Evolutionary conservation across 2,113 vertebrate genomes (phyloP), one percentile per base, ranked within the genome.

Genomic region (Coregonus clupeaformis): DNA sequence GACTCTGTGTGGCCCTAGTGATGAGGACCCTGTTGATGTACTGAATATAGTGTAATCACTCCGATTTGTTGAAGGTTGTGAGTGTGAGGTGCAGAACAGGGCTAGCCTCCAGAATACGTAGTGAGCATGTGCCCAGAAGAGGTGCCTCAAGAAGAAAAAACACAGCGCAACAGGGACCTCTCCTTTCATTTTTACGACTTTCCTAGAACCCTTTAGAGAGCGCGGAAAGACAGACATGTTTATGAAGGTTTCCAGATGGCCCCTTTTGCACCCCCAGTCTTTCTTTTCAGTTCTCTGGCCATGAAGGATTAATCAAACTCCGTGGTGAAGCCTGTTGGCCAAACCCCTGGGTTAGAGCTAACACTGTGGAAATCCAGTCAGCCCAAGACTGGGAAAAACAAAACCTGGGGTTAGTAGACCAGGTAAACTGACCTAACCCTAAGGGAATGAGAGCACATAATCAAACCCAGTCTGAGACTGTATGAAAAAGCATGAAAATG

Each of bases 241-340:
- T 93, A 92, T 92, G 90, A 93, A 92, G 86, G 84, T 89, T 93
- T 93, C 92, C 93, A 94, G 92, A 93, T 93, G 93, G 93, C 89
- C 88, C 78, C 49, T 76, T 77, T 86, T 90, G 89, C 90, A 86
- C 86, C 87, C 88, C 89, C 88, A 89, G 83, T 86, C 86, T 89
- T 86, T 85, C 85, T 86, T 87, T 91, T 90, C 89, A 89, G 89
- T 90, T 90, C 84, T 86, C 81, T 77, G 82, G 86, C 91, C 90
- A 90, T 89, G 86, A 86, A 92, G 90, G 88, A 93, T 91, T 93
- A 90, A 93, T 91, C 91, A 92, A 90, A 90, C 89, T 91, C 89
- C 87, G 85, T 84, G 84, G 85, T 85, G 79, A 85, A 82, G 78
- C 78, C 85, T 84, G 82, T 85, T 90, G 89, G 88, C 86, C 89